Base-by-base conservation (phyloP, 2,113 vertebrate genomes). In the Colius striatus region DNA sequence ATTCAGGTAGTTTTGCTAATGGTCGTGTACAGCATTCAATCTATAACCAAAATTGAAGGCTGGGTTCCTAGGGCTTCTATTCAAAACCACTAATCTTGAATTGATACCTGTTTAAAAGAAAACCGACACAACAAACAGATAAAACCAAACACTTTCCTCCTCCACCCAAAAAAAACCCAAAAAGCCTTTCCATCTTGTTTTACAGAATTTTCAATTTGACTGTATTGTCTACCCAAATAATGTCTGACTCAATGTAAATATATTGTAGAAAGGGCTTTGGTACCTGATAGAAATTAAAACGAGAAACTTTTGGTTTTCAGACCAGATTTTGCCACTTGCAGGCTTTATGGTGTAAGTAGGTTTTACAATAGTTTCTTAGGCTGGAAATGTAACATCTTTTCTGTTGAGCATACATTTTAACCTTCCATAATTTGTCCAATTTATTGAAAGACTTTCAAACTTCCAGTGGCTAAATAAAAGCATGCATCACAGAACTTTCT, bases 1-100 rank as follows among this genome's bases (percentile, higher is more conserved):
- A 23, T 58, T 66, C 60, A 79, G n/a, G 54, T 90, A 47, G 32
- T 75, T 93, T 93, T 87, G 74, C 71, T 82, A 78, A 68, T 76
- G 54, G 26, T 50, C 9, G 13, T 16, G 21, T 62, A 38, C 41
- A 82, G 38, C 47, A 87, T 19, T 85, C 85, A 77, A 11, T 70
- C 8, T 55, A 29, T n/a, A 79, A 87, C 47, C 47, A 70, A 65
- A 94, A 90, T 4, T 80, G 55, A 80, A 93, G 34, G 25, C 34
- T 57, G 29, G 29, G 6, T 76, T 92, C 47, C 32, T n/a, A 73
- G 1, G 3, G 15, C n/a, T 93, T 72, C 27, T 90, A 13, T 83
- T 66, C n/a, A 66, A 78, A 95, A 75, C 38, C 27, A 55, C 16
- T 54, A 74, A 27, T 21, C 13, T 10, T 78, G 48, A 29, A 71